Conservation (phyloP, 2,888 invertebrate species). For the Argynnis bischoffii region DNA sequence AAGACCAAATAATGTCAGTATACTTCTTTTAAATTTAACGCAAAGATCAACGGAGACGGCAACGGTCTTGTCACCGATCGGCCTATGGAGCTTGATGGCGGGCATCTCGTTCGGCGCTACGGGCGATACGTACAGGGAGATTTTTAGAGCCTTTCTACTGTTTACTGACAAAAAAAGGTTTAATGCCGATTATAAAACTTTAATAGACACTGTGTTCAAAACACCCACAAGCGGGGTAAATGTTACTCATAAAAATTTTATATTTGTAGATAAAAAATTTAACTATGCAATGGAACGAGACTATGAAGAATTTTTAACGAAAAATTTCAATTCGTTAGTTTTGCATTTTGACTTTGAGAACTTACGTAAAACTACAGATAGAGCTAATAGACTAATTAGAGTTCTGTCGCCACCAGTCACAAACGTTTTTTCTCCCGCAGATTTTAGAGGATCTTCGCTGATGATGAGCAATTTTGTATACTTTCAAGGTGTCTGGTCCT, state of each 20-base stretch:
- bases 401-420: constrained; percentile 3
- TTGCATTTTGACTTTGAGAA: constrained; percentile 61
- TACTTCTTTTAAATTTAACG: constrained; percentile 65
- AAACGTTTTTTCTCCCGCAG: constrained; percentile 64
- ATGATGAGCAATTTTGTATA: constrained; percentile 86
- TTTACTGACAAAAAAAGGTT: constrained; percentile 4
- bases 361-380: constrained; percentile 56
- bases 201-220: neutral
- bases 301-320: neutral
- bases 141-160: constrained; percentile 14
- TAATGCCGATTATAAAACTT: constrained; percentile 1
- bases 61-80: constrained; percentile 71
- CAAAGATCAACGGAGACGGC: constrained; percentile 51
- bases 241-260: neutral
- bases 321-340: constrained; percentile 48
- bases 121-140: constrained; percentile 49
- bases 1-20: constrained; percentile 68
- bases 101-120: constrained; percentile 67
- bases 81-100: constrained; percentile 75
- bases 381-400: constrained; percentile 60
- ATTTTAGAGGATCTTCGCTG: constrained; percentile 82
- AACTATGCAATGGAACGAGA: neutral
- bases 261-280: constrained; percentile 1
- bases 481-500: constrained; percentile 87
- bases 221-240: neutral